These are phyloP conservation scores for Oikopleura albicans DNA, from an alignment of 23 tunicate species.

Conservation along the genomic window DNA sequence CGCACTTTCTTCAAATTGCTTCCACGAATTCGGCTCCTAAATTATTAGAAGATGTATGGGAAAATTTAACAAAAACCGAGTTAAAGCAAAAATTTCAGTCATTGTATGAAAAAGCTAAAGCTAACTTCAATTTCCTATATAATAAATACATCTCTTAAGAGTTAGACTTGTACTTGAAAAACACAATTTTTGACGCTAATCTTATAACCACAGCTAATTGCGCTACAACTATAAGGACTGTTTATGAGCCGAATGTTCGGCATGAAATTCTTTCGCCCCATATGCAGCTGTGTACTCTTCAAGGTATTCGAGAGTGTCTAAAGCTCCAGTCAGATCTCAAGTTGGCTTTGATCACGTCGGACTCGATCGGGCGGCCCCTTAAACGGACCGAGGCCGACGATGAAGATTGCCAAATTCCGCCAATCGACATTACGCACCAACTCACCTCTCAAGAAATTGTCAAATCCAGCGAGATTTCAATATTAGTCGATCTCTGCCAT, in stretches of 20 bases:
- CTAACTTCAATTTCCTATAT: too few relatives aligned
- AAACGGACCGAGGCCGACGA: background rate
- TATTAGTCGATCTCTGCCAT: background rate
- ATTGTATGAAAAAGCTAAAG: too few relatives aligned
- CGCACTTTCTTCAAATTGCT: too few relatives aligned
- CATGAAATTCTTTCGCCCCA: background rate
- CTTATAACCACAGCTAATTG: too few relatives aligned
- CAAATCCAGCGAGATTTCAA: background rate
- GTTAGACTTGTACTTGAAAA: too few relatives aligned
- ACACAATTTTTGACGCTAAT: too few relatives aligned
- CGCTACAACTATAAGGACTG: too few relatives aligned
- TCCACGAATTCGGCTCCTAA: too few relatives aligned
- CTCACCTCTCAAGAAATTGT: background rate
- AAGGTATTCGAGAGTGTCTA: background rate
- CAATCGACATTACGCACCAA: background rate
- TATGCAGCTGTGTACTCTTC: background rate
- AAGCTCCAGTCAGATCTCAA: background rate
- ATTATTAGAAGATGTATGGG: too few relatives aligned
- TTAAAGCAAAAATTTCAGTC: too few relatives aligned
- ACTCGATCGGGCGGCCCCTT: background rate
- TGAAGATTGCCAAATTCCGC: background rate
- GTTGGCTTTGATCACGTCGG: background rate
- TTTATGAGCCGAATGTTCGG: background rate
- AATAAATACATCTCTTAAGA: too few relatives aligned
- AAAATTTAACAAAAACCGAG: too few relatives aligned